phyloP scores from a whole-genome alignment of 2,797 vertebrate genomes.

The Halcyon leucocephala region DNA sequence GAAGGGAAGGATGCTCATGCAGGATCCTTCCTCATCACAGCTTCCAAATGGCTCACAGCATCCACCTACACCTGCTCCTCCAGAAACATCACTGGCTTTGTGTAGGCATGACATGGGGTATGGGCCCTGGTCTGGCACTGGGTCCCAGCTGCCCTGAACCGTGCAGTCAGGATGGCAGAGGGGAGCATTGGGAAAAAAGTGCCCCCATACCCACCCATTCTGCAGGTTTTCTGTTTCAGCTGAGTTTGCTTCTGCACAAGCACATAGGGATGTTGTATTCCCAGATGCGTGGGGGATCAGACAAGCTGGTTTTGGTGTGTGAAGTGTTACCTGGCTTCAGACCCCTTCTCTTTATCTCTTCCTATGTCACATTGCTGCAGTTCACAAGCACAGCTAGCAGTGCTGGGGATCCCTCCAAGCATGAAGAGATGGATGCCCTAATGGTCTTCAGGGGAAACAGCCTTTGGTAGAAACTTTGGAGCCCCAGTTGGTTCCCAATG shows the following conservation, averaged over 20 bases:
- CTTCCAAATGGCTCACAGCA: background rate
- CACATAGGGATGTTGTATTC: rapidly evolving
- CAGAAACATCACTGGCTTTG: background rate
- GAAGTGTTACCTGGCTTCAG: rapidly evolving
- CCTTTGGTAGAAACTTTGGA: background rate
- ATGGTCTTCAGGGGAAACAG: rapidly evolving
- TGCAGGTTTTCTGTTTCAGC: background rate
- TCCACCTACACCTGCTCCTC: background rate
- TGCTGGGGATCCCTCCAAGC: background rate
- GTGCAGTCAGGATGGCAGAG: rapidly evolving
- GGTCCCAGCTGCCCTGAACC: background rate
- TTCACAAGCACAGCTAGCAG: background rate
- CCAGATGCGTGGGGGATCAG: rapidly evolving
- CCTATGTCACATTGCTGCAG: background rate
- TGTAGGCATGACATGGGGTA: background rate
- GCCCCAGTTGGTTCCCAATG: background rate
- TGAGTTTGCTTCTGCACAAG: rapidly evolving
- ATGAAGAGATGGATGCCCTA: rapidly evolving
- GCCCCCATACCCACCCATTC: rapidly evolving
- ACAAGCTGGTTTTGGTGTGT: background rate
- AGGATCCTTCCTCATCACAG: background rate
- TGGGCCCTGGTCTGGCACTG: rapidly evolving
- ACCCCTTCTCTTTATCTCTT: background rate
- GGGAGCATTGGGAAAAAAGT: rapidly evolving
- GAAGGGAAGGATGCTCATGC: background rate